These are phyloP conservation scores for Gymnobelideus leadbeateri DNA, from an alignment of 2,113 vertebrate species.

Conservation along the genomic window DNA sequence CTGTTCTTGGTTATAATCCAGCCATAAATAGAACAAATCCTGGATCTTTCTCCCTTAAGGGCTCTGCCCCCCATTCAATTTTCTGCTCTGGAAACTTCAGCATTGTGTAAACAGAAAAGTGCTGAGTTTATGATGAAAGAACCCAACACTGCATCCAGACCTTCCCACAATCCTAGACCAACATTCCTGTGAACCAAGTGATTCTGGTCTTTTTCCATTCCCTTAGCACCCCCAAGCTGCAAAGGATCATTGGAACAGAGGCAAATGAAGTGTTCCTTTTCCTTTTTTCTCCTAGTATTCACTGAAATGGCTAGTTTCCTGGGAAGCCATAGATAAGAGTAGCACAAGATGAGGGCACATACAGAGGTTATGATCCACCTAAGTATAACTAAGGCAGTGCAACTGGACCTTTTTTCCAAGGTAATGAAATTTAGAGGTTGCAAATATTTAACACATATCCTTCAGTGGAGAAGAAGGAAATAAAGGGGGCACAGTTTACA, in stretches of 20 bases:
- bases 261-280: neutral
- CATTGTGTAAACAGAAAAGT: constrained; percentile 23
- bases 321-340: neutral
- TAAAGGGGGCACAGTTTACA: neutral
- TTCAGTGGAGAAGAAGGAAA: neutral
- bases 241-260: neutral
- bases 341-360: neutral
- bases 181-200: neutral
- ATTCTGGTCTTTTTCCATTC: neutral
- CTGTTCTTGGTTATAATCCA: constrained; percentile 29
- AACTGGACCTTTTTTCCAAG: neutral
- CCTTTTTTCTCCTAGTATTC: neutral
- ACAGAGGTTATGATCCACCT: neutral
- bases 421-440: neutral
- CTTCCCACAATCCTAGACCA: constrained; percentile 6
- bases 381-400: neutral
- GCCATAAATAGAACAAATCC: neutral
- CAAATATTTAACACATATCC: neutral
- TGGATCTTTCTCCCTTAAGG: neutral
- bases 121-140: neutral
- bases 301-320: neutral
- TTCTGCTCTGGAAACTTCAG: neutral
- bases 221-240: neutral
- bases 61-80: neutral
- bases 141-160: neutral